These are phyloP conservation scores for Caracal caracal DNA, from an alignment of 2,113 vertebrate genomes.

Conservation along the genomic window DNA sequence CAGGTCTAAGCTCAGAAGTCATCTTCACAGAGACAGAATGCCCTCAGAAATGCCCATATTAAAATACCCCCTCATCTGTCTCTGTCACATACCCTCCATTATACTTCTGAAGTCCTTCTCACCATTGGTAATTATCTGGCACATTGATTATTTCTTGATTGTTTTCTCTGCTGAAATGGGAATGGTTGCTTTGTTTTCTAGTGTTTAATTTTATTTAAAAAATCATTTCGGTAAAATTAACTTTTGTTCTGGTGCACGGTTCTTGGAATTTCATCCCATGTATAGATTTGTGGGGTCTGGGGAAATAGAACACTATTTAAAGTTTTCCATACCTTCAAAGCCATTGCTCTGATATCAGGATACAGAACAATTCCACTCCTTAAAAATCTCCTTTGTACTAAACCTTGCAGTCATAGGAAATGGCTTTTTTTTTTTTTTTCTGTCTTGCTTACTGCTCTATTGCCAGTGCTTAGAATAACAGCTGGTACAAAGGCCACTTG, in stretches of 20 bases:
- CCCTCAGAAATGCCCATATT: neutral
- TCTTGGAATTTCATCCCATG: neutral
- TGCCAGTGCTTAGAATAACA: neutral
- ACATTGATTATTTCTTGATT: neutral
- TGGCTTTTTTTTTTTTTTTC: neutral
- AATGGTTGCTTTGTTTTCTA: neutral
- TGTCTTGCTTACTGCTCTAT: neutral
- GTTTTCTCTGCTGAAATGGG: neutral
- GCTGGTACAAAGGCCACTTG: neutral
- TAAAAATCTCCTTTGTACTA: too few species aligned
- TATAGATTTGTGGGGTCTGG: neutral
- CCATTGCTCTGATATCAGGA: neutral
- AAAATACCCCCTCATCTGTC: neutral
- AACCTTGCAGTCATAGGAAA: neutral
- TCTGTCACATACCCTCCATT: neutral
- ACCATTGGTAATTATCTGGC: neutral
- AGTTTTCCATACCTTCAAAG: neutral
- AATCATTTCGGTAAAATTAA: neutral
- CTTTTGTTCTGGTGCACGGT: neutral
- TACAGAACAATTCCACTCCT: neutral
- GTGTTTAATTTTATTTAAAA: constrained; percentile 1
- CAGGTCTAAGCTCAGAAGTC: neutral
- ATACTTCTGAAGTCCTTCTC: neutral
- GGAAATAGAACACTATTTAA: neutral
- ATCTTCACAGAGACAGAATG: neutral